Conservation (phyloP, 2,888 invertebrate species). For the Eudemis profundana region DNA sequence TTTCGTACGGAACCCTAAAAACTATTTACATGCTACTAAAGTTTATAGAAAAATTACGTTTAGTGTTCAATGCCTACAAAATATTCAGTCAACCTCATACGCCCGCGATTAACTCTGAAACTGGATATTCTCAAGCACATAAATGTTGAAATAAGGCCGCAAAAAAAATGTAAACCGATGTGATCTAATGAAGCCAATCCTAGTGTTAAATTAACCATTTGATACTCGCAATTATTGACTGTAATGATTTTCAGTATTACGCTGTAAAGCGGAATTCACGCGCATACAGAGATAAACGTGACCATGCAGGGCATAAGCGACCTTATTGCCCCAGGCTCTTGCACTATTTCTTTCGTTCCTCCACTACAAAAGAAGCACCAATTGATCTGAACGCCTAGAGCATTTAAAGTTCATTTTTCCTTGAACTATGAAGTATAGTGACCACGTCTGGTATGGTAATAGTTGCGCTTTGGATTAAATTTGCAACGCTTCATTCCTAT, state of each 20-base stretch:
- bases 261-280: neutral
- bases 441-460: neutral
- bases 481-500: slow-evolving; percentile 6
- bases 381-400: too few species aligned
- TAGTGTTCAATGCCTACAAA: too few species aligned
- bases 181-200: neutral
- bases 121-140: neutral
- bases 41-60: too few species aligned
- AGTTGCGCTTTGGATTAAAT: slow-evolving; percentile 6
- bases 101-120: too few species aligned
- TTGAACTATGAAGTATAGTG: neutral
- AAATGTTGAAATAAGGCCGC: neutral
- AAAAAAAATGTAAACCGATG: neutral
- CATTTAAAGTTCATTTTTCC: too few species aligned
- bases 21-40: too few species aligned
- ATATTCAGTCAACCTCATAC: too few species aligned
- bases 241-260: slow-evolving; percentile 1
- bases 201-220: slow-evolving; percentile 3
- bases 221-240: neutral
- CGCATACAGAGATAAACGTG: neutral
- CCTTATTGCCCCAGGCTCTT: neutral
- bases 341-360: neutral
- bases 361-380: neutral
- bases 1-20: too few species aligned
- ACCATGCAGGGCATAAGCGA: too few species aligned